phyloP scores from a whole-genome alignment of 2,888 invertebrate species.

The Amorpha juglandis region DNA sequence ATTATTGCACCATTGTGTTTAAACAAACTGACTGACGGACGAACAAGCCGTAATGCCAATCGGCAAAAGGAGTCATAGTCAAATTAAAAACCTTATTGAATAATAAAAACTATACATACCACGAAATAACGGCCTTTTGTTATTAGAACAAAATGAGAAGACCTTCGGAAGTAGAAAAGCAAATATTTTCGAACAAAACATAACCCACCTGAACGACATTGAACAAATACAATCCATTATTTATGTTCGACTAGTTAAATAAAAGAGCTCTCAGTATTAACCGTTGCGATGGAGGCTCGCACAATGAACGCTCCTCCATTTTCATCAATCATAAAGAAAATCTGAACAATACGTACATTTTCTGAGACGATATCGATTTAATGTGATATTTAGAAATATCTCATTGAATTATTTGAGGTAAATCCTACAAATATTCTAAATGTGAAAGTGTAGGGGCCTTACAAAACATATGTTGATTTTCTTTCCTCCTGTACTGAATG shows the following conservation, averaged over 20 bases:
- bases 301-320: constrained; percentile 33
- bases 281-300: constrained; percentile 29
- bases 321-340: constrained; percentile 39
- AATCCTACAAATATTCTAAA: not conserved
- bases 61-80: not conserved
- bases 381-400: not conserved
- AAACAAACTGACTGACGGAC: constrained; percentile 2
- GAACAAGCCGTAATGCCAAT: constrained; percentile 1
- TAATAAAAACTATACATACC: too few species aligned
- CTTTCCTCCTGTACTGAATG: too few species aligned
- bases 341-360: constrained; percentile 35
- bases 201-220: not conserved
- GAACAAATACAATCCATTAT: not conserved
- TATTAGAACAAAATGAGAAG: not conserved
- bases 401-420: not conserved
- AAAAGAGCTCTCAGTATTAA: constrained; percentile 33
- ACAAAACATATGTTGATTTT: too few species aligned
- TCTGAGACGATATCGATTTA: constrained; percentile 5
- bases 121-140: too few species aligned
- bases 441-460: too few species aligned
- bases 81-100: too few species aligned
- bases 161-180: not conserved
- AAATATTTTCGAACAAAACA: not conserved
- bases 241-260: constrained; percentile 37
- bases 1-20: constrained; percentile 1